phyloP scores from a whole-genome alignment of 2,888 invertebrate genomes.

The Drosophila mettleri region DNA sequence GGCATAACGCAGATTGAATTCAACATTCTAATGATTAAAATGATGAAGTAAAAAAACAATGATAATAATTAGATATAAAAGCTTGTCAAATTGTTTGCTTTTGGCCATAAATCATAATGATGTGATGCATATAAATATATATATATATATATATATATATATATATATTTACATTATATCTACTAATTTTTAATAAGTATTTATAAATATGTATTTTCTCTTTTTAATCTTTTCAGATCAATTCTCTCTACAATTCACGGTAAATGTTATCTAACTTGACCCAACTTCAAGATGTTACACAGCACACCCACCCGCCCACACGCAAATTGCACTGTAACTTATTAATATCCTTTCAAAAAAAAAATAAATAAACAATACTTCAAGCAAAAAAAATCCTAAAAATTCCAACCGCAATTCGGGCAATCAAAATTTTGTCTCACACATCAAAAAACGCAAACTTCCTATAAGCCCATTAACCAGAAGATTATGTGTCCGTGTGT shows the following conservation, averaged over 20 bases:
- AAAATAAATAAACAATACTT: background rate
- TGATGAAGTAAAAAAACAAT: conserved; percentile 4
- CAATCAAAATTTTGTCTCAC: conserved; percentile 32
- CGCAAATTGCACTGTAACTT: conserved; percentile 7
- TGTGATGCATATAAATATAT: background rate
- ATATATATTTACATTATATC: background rate
- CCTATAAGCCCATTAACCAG: background rate
- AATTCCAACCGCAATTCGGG: conserved; percentile 43
- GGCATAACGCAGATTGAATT: conserved; percentile 16
- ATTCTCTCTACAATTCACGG: conserved; percentile 5
- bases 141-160: background rate
- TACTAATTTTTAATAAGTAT: too few relatives aligned
- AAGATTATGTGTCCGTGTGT: conserved; percentile 9
- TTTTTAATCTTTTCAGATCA: conserved; percentile 17
- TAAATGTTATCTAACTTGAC: conserved; percentile 34
- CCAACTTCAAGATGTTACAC: conserved; percentile 12
- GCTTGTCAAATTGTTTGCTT: background rate
- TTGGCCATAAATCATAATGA: background rate
- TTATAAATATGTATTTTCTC: too few relatives aligned
- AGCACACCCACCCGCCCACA: conserved; percentile 12
- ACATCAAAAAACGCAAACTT: conserved; percentile 28
- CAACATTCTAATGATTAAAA: conserved; percentile 16
- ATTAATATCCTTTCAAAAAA: background rate
- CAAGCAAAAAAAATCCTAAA: conserved; percentile 1
- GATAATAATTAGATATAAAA: conserved; percentile 7